Percentiles rank a stretch among this genome's conserved stretches.
Conservation (phyloP, 2,113 vertebrate species). For the Rhinolophus sinicus region DNA sequence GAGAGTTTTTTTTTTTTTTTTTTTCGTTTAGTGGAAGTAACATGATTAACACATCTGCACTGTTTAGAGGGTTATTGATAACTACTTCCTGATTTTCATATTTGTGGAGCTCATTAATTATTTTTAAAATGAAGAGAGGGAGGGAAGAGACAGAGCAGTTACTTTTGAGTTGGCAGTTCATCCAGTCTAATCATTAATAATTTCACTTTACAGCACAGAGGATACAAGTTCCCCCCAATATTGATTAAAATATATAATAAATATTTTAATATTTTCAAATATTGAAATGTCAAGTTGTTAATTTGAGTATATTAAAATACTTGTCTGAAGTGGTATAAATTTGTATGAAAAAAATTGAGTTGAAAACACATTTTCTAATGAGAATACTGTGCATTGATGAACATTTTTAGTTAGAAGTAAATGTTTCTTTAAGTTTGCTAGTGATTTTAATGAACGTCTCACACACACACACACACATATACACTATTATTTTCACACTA, state of each 20-base stretch:
- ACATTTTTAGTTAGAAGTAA: slow-evolving; percentile 36
- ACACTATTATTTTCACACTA: background rate
- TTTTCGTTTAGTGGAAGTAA: background rate
- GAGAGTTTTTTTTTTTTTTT: background rate
- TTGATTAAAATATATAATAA: background rate
- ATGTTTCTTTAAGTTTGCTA: background rate
- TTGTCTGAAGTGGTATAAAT: background rate
- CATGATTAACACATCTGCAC: background rate
- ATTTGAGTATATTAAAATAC: background rate
- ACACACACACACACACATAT: background rate
- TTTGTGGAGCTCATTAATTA: background rate
- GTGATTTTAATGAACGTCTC: background rate
- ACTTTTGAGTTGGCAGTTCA: background rate
- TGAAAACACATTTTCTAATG: background rate
- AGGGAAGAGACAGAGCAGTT: background rate
- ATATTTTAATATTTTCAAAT: background rate
- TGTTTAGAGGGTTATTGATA: background rate
- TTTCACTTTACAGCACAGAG: background rate
- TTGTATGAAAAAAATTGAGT: background rate
- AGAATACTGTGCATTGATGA: background rate
- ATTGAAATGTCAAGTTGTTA: background rate
- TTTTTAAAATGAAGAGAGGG: background rate
- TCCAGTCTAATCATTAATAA: background rate
- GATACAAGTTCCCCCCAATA: background rate
- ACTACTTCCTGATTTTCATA: background rate